Base-by-base conservation (phyloP, 2,113 vertebrate genomes). In the Morone chrysops region DNA sequence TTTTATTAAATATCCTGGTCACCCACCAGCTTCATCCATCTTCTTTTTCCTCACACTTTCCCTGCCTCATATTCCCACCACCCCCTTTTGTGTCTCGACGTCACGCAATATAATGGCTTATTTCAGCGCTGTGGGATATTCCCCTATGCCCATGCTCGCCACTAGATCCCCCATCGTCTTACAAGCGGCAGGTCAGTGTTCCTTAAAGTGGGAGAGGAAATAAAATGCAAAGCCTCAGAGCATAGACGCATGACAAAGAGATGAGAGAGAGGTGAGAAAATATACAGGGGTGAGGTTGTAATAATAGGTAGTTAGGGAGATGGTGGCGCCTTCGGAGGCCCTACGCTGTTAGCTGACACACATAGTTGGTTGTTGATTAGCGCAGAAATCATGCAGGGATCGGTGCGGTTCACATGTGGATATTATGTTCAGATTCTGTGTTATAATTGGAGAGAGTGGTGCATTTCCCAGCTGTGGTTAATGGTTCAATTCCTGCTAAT, bases 311-410 rank as follows among this genome's bases (percentile, higher is more conserved):
- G 40, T 53, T 41, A 53, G 62, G 51, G 65, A 31, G 57, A 60
- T 18, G 47, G 53, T 45, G 63, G 14, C 1, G 2, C 48, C 60
- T 65, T 5, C 54, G 63, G 70, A 12, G 13, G 20, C 16, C 16
- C 36, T 8, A 1, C 14, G 56, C 56, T 56, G 25, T 25, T 81
- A 17, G 0, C 14, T 14, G 63, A 40, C 68, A 78, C 48, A 11
- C 45, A 16, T 59, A 5, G 38, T 14, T 43, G 70, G 78, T 59
- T 41, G 78, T 74, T 83, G 83, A 85, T 89, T 70, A 77, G 63
- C 5, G 1, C 14, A 18, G 48, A 70, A 75, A 73, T 70, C 59
- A 31, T 2, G 63, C 71, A 0, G 36, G 6, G 65, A 50, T 69
- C 38, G 9, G 9, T 36, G 79, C 1, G 1, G 69, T 71, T 78